phyloP scores from a whole-genome alignment of 2,888 invertebrate genomes.

The Alsophila aescularia region DNA sequence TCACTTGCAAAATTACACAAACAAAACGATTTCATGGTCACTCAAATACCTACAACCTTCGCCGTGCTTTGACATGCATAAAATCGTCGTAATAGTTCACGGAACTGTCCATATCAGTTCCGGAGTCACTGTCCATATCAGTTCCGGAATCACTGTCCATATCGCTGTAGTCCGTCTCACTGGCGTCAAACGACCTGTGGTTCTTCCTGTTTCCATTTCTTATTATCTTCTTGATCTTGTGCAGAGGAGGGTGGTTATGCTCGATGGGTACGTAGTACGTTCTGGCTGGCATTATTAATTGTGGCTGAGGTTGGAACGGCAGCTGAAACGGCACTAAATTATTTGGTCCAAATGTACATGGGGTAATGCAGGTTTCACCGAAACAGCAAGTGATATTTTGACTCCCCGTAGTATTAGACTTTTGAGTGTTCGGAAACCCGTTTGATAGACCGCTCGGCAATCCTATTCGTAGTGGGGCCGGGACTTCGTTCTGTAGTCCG shows the following conservation, averaged over 20 bases:
- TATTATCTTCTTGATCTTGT: constrained; percentile 52
- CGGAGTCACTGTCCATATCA: constrained; percentile 28
- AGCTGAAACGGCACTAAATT: background rate
- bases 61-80: constrained; percentile 25
- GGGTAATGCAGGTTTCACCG: constrained; percentile 15
- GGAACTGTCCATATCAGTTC: constrained; percentile 17
- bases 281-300: constrained; percentile 56
- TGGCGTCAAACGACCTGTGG: constrained; percentile 14
- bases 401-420: background rate
- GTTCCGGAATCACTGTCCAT: constrained; percentile 15
- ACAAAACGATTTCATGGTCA: background rate
- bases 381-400: constrained; percentile 26
- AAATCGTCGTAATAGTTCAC: constrained; percentile 43
- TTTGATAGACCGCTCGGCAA: background rate
- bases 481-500: background rate
- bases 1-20: background rate
- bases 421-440: background rate
- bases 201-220: constrained; percentile 16
- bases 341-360: constrained; percentile 14
- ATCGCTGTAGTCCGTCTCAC: constrained; percentile 22
- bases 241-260: constrained; percentile 66
- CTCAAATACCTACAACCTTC: background rate
- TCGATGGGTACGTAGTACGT: constrained; percentile 63
- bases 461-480: background rate
- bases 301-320: constrained; percentile 30